A percentile compares a stretch with the other conserved stretches of the same genome.
Conservation (phyloP, 1,140 invertebrate species). For the Teleopsis dalmanni region DNA sequence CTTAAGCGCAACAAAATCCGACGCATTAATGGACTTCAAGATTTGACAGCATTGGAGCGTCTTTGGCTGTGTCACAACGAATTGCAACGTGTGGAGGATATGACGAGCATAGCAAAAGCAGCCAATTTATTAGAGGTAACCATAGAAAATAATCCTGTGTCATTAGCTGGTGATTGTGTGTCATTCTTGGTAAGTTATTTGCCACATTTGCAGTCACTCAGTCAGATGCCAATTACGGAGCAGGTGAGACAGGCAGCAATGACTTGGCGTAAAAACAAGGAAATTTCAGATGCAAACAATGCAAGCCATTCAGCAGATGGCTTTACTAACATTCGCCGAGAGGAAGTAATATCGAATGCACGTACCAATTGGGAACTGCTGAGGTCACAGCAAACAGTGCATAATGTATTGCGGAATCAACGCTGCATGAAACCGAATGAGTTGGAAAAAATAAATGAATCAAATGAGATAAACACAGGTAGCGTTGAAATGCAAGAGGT, state of each 20-base stretch:
- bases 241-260: slow-evolving; percentile 64
- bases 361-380: slow-evolving; percentile 73
- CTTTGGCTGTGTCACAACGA: slow-evolving; percentile 44
- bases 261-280: slow-evolving; percentile 68
- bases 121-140: slow-evolving; percentile 68
- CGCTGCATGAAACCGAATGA: slow-evolving; percentile 22
- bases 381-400: slow-evolving; percentile 53
- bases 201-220: slow-evolving; percentile 60
- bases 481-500: slow-evolving; percentile 44
- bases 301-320: slow-evolving; percentile 59
- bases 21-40: slow-evolving; percentile 71
- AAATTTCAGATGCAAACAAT: slow-evolving; percentile 58
- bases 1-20: slow-evolving; percentile 75
- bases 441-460: slow-evolving; percentile 34
- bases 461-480: slow-evolving; percentile 22
- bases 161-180: slow-evolving; percentile 62
- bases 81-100: slow-evolving; percentile 66
- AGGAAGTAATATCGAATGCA: slow-evolving; percentile 73
- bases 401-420: slow-evolving; percentile 43
- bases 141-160: slow-evolving; percentile 80
- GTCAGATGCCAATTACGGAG: slow-evolving; percentile 67
- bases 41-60: slow-evolving; percentile 47
- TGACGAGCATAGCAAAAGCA: slow-evolving; percentile 66
- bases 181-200: slow-evolving; percentile 72
- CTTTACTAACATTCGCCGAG: slow-evolving; percentile 57